These are phyloP conservation scores for Platycheirus albimanus DNA, from an alignment of 2,888 invertebrate genomes.

Conservation along the genomic window DNA sequence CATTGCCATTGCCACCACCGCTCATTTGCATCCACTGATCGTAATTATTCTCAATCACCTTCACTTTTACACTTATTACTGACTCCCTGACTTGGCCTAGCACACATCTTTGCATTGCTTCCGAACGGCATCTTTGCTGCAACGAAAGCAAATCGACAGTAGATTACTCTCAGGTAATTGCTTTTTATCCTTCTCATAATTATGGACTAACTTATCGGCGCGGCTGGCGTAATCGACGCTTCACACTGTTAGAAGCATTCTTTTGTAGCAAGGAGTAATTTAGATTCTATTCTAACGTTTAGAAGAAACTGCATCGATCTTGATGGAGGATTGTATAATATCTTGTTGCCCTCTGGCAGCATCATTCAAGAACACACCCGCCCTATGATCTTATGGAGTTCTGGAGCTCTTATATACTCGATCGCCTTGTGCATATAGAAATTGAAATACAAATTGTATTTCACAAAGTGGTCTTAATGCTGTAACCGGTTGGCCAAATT, in stretches of 20 bases:
- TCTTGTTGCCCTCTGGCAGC: constrained; percentile 19
- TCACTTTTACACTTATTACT: constrained; percentile 48
- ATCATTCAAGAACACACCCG: constrained; percentile 2
- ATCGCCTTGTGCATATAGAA: constrained; percentile 28
- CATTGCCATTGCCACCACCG: too few species aligned
- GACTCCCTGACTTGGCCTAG: constrained; percentile 33
- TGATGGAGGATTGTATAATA: constrained; percentile 7
- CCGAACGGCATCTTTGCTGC: too few species aligned
- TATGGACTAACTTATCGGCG: constrained; percentile 39
- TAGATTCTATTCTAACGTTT: constrained; percentile 29
- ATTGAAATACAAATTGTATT: constrained; percentile 51
- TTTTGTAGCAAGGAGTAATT: constrained; percentile 32
- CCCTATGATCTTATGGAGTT: constrained; percentile 15
- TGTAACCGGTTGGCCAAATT: constrained; percentile 34
- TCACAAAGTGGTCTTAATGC: constrained; percentile 31
- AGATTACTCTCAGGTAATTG: constrained; percentile 14
- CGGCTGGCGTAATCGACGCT: constrained; percentile 46
- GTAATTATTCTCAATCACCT: constrained; percentile 60
- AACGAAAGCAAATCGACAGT: not conserved
- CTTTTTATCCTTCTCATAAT: constrained; percentile 53
- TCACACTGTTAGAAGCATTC: constrained; percentile 22
- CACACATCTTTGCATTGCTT: constrained; percentile 24
- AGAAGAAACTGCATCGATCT: too few species aligned
- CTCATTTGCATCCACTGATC: constrained; percentile 43
- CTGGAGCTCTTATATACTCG: not conserved